Base-by-base conservation (phyloP, 2,113 vertebrate species). In the Hylia prasina region DNA sequence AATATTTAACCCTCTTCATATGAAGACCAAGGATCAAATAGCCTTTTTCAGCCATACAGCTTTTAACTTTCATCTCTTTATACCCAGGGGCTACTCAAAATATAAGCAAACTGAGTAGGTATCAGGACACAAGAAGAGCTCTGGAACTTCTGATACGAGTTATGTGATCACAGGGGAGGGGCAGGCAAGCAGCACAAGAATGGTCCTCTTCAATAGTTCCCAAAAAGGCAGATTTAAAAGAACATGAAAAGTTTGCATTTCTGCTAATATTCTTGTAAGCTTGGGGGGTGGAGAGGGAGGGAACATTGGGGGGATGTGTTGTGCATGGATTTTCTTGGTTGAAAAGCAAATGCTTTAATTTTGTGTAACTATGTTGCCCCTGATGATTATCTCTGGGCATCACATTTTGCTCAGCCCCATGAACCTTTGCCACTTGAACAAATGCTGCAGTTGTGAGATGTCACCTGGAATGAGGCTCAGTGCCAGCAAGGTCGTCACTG, bases 21-120 rank as follows among this genome's bases (percentile, higher is more conserved):
- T 45, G 23, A 71, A 35, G 61, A 83, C 65, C 81, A 84, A 94
- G 31, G 91, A 69, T 93, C 87, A 82, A 91, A 40, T 27, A 89
- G 80, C n/a, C 69, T 82, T 87, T 89, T 92, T 40, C 69, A 94
- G 20, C 33, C 66, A 69, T 19, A 33, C 1, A 2, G 35, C 77
- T 86, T 88, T 61, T 69, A 87, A 79, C 44, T 77, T 64, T 35
- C 6, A 35, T 42, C 53, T 54, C 57, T 83, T 45, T 28, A 60
- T 61, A 76, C 7, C 39, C 21, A 2, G 25, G 22, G 9, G 7
- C 54, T 76, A 21, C 50, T 88, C 50, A 72, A 86, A 86, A 86
- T 57, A 35, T 3, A 61, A 90, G 31, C 58, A 80, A 90, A 69
- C 23, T 65, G 53, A 19, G 22, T 12, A 40, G 24, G 42, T 27